phyloP scores from a whole-genome alignment of 2,888 invertebrate genomes.

The Tuberolachnus salignus region DNA sequence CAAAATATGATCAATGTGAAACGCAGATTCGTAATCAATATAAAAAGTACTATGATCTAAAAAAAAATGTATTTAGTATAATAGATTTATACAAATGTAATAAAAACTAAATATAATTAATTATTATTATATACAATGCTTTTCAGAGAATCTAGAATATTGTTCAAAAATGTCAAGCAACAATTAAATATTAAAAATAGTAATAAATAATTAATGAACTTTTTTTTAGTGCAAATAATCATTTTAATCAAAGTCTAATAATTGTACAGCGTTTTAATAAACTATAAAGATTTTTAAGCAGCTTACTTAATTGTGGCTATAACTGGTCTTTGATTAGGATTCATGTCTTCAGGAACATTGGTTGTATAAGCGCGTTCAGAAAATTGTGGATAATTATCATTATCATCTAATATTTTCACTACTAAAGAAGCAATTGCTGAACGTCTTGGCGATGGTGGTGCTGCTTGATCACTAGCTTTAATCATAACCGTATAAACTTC shows the following conservation, averaged over 20 bases:
- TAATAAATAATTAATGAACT: neutral
- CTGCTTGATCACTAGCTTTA: slow-evolving; percentile 84
- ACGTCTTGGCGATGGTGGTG: slow-evolving; percentile 71
- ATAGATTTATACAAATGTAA: too few species aligned
- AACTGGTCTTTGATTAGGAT: slow-evolving; percentile 81
- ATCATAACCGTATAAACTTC: slow-evolving; percentile 84
- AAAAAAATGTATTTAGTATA: neutral
- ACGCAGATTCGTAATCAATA: too few species aligned
- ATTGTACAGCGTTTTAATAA: too few species aligned
- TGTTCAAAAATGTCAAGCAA: too few species aligned
- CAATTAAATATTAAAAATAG: too few species aligned
- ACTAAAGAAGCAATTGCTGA: slow-evolving; percentile 84
- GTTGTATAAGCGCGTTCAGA: slow-evolving; percentile 87
- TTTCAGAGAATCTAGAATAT: too few species aligned
- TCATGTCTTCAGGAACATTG: slow-evolving; percentile 85
- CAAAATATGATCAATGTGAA: too few species aligned
- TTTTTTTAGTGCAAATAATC: too few species aligned
- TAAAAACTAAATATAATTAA: too few species aligned
- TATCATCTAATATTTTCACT: slow-evolving; percentile 84
- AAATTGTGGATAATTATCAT: slow-evolving; percentile 93
- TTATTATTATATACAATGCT: too few species aligned
- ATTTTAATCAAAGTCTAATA: too few species aligned
- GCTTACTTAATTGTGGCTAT: slow-evolving; percentile 74
- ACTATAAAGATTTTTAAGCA: slow-evolving; percentile 60
- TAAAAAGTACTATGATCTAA: too few species aligned